Evolutionary conservation across 2,113 vertebrate genomes (phyloP).

Genomic region (Rhizomys pruinosus): DNA sequence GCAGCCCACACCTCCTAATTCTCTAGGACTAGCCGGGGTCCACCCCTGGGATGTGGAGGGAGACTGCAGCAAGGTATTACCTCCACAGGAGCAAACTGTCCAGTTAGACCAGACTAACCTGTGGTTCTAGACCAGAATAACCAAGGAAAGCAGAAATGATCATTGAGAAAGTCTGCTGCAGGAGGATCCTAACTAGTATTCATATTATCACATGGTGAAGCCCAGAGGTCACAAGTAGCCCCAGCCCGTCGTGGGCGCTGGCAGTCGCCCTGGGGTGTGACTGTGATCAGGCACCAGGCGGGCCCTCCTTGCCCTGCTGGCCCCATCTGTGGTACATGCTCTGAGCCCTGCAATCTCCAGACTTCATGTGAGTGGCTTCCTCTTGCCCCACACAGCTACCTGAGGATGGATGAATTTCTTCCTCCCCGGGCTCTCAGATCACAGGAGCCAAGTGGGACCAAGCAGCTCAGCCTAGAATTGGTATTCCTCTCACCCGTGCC

Average conservation of each 20-base stretch:
- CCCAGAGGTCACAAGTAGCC: neutral
- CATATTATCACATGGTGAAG: neutral
- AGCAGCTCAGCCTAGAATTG: neutral
- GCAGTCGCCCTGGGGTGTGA: accelerated
- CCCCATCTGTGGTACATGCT: accelerated
- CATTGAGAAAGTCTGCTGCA: neutral
- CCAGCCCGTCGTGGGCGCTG: accelerated
- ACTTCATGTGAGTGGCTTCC: neutral
- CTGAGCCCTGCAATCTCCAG: neutral
- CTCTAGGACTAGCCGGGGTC: neutral
- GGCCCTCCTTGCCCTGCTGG: neutral
- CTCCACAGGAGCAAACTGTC: accelerated
- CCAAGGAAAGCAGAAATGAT: neutral
- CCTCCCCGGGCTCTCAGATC: neutral
- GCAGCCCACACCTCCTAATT: neutral
- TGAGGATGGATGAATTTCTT: accelerated
- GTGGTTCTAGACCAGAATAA: neutral
- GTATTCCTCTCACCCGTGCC: accelerated
- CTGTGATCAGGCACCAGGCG: accelerated
- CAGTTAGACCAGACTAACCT: accelerated
- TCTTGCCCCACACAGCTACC: neutral
- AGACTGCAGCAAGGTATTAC: accelerated
- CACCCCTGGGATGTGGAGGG: neutral
- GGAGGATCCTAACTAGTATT: neutral
- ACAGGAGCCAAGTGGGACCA: neutral